phyloP scores from a whole-genome alignment of 2,797 vertebrate genomes.

The Takifugu ocellatus region DNA sequence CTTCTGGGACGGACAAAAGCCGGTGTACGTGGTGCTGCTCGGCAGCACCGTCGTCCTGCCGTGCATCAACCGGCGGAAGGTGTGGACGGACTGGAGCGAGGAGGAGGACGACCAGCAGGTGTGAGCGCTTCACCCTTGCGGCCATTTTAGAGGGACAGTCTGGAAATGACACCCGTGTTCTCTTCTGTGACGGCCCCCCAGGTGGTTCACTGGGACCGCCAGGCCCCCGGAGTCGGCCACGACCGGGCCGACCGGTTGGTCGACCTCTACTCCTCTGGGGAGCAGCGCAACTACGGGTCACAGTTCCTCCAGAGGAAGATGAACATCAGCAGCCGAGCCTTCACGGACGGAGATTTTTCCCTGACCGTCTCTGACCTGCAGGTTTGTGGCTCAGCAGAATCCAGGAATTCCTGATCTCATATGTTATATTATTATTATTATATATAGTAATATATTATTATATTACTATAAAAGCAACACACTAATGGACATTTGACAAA shows the following conservation, averaged over 20 bases:
- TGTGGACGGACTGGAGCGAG: slow-evolving; percentile 87
- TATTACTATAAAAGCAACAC: too few relatives aligned
- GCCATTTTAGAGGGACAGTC: not conserved
- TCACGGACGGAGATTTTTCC: slow-evolving; percentile 88
- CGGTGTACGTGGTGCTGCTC: slow-evolving; percentile 75
- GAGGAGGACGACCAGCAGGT: slow-evolving; percentile 87
- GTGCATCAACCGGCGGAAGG: slow-evolving; percentile 80
- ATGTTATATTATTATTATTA: too few relatives aligned
- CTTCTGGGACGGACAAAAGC: slow-evolving; percentile 91
- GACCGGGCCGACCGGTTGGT: slow-evolving; percentile 90
- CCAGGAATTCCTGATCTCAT: too few relatives aligned
- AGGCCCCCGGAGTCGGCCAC: slow-evolving; percentile 83
- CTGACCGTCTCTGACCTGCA: slow-evolving; percentile 81
- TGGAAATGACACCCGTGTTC: not conserved
- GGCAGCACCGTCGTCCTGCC: slow-evolving; percentile 80
- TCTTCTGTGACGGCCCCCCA: slow-evolving; percentile 38
- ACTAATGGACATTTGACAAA: too few relatives aligned
- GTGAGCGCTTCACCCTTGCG: not conserved
- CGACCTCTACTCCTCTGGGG: slow-evolving; percentile 91
- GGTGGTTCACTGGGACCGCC: slow-evolving; percentile 93
- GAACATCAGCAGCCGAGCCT: slow-evolving; percentile 83
- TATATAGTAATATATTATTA: too few relatives aligned
- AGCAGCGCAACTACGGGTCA: slow-evolving; percentile 86
- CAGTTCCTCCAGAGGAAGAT: slow-evolving; percentile 85
- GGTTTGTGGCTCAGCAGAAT: slow-evolving; percentile 37